Base-by-base conservation (phyloP, 2,113 vertebrate species). In the Hyaena hyaena region DNA sequence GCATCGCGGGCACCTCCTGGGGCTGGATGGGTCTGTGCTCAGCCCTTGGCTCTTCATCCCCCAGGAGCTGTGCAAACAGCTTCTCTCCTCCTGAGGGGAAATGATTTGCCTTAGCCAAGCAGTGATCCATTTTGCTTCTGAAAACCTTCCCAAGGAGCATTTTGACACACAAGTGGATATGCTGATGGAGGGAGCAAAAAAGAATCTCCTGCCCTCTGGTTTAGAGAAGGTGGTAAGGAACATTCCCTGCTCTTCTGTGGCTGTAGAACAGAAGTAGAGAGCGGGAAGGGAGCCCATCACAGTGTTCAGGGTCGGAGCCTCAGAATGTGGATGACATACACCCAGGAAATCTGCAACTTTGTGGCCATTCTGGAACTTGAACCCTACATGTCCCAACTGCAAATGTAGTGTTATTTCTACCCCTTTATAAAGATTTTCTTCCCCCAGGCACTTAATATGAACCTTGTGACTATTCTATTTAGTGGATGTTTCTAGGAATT, bases 271-370 rank as follows among this genome's bases (percentile, higher is more conserved):
- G 76, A 81, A 9, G 12, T 26, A 2, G 23, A 28, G 65, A 93
- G 24, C 79, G 4, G 43, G 10, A 69, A 11, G n/a, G 26, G 5
- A 1, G 10, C 9, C 12, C 0, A 0, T 4, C 2, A 9, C 19
- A 2, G 24, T 16, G 24, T 21, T 33, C 39, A 58, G 43, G 31
- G 17, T 5, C 3, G 39, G n/a, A 53, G 4, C 33, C 7, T 11
- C 23, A 0, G 63, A 16, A 12, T 53, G 1, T 0, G 5, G 43
- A 19, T 1, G 10, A 82, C 19, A 7, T 15, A 7, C 3, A 23
- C 10, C 19, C 26, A 5, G 12, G 23, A 17, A 17, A 1, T 26
- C 0, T 55, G 39, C 81, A 80, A 0, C 23, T 28, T 28, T 28
- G 45, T 28, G 74, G 55, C 31, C 33, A 23, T 2, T 14, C 28